A percentile compares a stretch with the other conserved stretches of the same genome.
Conservation (phyloP, 2,888 invertebrate genomes). For the Balanococcus diminutus region DNA sequence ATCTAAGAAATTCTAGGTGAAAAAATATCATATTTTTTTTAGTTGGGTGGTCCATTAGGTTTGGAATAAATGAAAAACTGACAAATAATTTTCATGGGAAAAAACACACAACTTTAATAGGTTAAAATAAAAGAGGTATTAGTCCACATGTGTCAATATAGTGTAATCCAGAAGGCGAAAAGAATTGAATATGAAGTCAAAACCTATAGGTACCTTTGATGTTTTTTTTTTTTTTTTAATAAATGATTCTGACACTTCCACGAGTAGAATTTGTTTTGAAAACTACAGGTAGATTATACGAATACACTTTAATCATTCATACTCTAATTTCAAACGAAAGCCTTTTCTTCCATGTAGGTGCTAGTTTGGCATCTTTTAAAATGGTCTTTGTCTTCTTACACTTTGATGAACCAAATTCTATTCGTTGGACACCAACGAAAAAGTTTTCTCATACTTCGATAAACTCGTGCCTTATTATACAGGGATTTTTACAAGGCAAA, state of each 20-base stretch:
- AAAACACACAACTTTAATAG: no score
- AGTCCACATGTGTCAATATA: not conserved
- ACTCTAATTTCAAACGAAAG: slow-evolving; percentile 1
- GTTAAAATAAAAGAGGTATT: no score
- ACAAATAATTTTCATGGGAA: no score
- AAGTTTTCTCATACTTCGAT: not conserved
- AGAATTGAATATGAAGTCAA: not conserved
- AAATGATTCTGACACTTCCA: not conserved
- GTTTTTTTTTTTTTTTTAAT: not conserved
- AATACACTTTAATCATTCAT: slow-evolving; percentile 8
- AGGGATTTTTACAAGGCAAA: no score
- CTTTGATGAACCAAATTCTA: not conserved
- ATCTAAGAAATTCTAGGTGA: no score
- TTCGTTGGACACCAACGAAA: not conserved
- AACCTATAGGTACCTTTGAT: not conserved
- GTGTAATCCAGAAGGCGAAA: not conserved
- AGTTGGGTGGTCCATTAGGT: no score
- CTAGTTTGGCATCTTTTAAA: not conserved
- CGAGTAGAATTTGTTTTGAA: not conserved
- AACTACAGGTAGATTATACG: not conserved
- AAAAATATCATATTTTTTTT: no score
- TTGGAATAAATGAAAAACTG: no score
- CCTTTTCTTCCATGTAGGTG: not conserved
- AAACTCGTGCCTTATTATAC: not conserved
- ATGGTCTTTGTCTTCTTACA: not conserved